A percentile compares a stretch with the other conserved stretches of the same genome.
These are phyloP conservation scores for Gavialis gangeticus DNA, from an alignment of 2,113 vertebrate species.

Conservation along the genomic window DNA sequence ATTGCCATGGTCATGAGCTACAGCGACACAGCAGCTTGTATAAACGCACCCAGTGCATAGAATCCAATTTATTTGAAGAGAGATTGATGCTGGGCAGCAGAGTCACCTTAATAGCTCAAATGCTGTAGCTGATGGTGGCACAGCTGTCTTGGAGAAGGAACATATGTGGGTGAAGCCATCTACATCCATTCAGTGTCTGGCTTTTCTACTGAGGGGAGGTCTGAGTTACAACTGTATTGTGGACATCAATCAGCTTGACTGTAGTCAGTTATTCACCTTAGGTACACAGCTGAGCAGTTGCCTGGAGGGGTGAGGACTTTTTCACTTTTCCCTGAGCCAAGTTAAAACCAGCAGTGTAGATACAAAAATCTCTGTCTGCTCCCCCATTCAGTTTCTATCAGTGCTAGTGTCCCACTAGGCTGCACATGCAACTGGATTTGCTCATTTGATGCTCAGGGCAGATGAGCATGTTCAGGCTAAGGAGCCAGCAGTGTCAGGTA, in stretches of 20 bases:
- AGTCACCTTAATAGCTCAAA: not conserved
- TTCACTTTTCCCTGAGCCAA: not conserved
- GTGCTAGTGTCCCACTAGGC: rapidly evolving
- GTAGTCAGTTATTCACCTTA: rapidly evolving
- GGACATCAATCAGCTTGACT: not conserved
- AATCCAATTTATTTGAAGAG: too few relatives aligned
- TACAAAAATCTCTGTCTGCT: not conserved
- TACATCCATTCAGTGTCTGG: not conserved
- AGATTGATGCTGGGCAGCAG: not conserved
- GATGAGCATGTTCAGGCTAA: too few relatives aligned
- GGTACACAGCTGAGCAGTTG: rapidly evolving
- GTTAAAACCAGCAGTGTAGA: not conserved
- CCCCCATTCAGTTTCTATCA: not conserved
- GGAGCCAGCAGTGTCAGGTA: not conserved
- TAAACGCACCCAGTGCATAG: too few relatives aligned
- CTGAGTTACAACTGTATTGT: not conserved
- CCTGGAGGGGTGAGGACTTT: rapidly evolving
- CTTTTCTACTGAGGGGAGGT: not conserved
- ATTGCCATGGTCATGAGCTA: too few relatives aligned
- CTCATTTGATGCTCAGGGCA: not conserved
- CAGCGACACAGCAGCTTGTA: too few relatives aligned
- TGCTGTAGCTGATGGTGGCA: rapidly evolving
- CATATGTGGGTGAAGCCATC: not conserved
- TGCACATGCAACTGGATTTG: not conserved
- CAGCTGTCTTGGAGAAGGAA: not conserved